Conservation (phyloP, 1,140 invertebrate species). For the Zaprionus taronus region DNA sequence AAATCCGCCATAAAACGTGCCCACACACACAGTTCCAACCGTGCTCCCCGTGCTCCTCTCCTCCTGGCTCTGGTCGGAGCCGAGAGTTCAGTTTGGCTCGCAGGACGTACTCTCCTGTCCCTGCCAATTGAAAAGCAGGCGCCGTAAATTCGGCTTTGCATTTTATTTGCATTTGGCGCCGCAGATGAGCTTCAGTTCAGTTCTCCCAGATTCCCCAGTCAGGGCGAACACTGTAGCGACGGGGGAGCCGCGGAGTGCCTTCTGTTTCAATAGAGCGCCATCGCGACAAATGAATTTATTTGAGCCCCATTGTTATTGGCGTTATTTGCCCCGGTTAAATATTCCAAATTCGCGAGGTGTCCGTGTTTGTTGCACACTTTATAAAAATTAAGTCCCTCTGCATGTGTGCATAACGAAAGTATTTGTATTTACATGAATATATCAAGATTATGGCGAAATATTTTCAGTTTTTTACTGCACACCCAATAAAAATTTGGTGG, state of each 20-base stretch:
- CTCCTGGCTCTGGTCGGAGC: background rate
- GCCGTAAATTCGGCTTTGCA: slow-evolving; percentile 73
- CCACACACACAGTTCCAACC: slow-evolving; percentile 11
- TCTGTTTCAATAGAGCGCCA: slow-evolving; percentile 66
- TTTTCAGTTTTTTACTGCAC: background rate
- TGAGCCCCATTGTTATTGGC: slow-evolving; percentile 37
- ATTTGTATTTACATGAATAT: slow-evolving; percentile 5
- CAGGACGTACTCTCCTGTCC: background rate
- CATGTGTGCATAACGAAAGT: background rate
- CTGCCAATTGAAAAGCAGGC: slow-evolving; percentile 64
- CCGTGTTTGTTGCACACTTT: slow-evolving; percentile 3
- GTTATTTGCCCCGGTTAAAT: slow-evolving; percentile 59
- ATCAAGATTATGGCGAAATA: background rate
- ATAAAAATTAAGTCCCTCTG: slow-evolving; percentile 5
- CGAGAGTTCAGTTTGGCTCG: slow-evolving; percentile 22
- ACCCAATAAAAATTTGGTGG: background rate
- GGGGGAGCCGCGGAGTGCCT: background rate
- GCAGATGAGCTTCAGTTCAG: slow-evolving; percentile 49
- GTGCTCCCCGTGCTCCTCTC: background rate
- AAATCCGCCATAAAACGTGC: slow-evolving; percentile 74
- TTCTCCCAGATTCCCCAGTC: slow-evolving; percentile 31
- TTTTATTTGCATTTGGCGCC: slow-evolving; percentile 62
- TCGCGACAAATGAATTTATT: slow-evolving; percentile 55
- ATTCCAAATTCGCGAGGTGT: slow-evolving; percentile 40
- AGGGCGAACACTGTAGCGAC: background rate